Evolutionary conservation across 2,888 invertebrate genomes (phyloP).

Genomic region (Isoperla grammatica): DNA sequence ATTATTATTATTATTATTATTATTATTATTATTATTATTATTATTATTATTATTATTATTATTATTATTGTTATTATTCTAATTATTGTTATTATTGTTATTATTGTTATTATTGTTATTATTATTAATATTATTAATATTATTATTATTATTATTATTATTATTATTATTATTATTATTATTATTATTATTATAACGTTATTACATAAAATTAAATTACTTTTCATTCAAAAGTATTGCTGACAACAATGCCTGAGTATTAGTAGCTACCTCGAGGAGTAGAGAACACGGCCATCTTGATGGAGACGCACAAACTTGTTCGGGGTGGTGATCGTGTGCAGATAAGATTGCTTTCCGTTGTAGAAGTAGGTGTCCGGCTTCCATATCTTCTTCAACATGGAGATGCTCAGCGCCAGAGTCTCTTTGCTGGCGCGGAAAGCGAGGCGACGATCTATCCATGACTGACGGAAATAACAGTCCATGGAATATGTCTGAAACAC

Average conservation of each 20-base stretch:
- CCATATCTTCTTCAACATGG: slow-evolving; percentile 76
- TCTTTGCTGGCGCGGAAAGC: slow-evolving; percentile 48
- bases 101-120: no score
- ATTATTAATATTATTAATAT: no score
- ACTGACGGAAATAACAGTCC: slow-evolving; percentile 84
- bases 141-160: no score
- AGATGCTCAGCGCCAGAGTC: slow-evolving; percentile 63
- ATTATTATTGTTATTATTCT: no score
- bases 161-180: neutral
- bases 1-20: no score
- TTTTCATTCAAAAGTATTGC: no score
- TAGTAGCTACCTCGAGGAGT: slow-evolving; percentile 60
- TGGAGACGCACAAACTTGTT: slow-evolving; percentile 76
- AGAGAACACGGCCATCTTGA: slow-evolving; percentile 66
- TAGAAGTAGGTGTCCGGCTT: slow-evolving; percentile 82
- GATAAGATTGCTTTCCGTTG: slow-evolving; percentile 75
- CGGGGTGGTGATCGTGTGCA: slow-evolving; percentile 80
- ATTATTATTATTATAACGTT: neutral
- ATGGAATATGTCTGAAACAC: slow-evolving; percentile 68
- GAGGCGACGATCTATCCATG: slow-evolving; percentile 72
- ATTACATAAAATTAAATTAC: no score
- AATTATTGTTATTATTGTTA: no score
- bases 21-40: no score
- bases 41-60: no score
- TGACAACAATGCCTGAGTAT: neutral